phyloP scores from a whole-genome alignment of 2,797 vertebrate species.

The Melopsittacus undulatus region DNA sequence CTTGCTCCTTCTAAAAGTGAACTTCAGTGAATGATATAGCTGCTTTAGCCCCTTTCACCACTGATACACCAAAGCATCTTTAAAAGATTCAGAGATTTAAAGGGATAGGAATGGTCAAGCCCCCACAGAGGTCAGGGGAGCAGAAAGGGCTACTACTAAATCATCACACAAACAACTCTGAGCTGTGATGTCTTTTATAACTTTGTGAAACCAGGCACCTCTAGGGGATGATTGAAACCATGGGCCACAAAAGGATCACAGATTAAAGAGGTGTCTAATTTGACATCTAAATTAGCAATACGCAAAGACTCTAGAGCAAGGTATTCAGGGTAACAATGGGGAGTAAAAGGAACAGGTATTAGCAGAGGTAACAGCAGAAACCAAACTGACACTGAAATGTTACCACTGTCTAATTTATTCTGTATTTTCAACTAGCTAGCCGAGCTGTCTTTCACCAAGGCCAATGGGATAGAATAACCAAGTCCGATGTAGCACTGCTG shows the following conservation, averaged over 20 bases:
- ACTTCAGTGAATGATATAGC: rapidly evolving
- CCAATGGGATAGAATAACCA: background rate
- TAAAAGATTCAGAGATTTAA: background rate
- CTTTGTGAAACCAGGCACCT: background rate
- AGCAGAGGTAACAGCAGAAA: background rate
- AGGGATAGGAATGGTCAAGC: background rate
- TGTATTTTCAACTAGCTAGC: background rate
- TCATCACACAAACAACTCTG: background rate
- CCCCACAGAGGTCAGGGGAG: background rate
- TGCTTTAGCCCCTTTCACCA: background rate
- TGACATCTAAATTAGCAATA: background rate
- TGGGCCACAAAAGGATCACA: background rate
- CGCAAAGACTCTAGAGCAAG: background rate
- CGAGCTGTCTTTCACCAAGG: background rate
- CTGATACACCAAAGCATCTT: background rate
- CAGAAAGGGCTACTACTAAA: background rate
- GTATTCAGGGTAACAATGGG: background rate
- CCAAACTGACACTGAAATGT: background rate
- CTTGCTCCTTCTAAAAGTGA: background rate
- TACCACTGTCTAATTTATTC: background rate
- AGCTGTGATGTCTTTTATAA: background rate
- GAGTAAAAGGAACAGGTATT: background rate
- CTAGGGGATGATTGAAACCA: background rate
- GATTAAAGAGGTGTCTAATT: background rate
- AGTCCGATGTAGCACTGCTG: background rate